Evolutionary conservation across 1,140 invertebrate species (phyloP).

Genomic region (Polypedilum vanderplanki): DNA sequence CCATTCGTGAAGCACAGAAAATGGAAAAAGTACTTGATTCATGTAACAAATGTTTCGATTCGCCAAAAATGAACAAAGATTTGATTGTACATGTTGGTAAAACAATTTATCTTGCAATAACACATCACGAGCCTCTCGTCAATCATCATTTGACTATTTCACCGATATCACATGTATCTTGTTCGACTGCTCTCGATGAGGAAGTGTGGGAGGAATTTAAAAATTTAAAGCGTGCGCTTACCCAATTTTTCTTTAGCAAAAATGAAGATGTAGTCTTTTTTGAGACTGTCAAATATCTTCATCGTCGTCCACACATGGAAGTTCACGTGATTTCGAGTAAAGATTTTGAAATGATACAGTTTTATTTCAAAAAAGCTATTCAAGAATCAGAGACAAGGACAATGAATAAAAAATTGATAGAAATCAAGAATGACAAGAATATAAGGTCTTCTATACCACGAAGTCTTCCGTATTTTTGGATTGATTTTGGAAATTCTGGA

Average conservation of each 20-base stretch:
- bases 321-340: constrained; percentile 75
- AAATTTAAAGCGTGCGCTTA: constrained; percentile 65
- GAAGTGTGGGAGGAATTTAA: constrained; percentile 86
- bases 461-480: constrained; percentile 88
- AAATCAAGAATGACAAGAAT: constrained; percentile 62
- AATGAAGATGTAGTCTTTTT: constrained; percentile 84
- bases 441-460: constrained; percentile 80
- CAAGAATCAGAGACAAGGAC: constrained; percentile 95
- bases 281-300: constrained; percentile 72
- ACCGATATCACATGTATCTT: constrained; percentile 71
- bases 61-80: constrained; percentile 72
- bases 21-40: constrained; percentile 64
- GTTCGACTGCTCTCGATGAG: constrained; percentile 79
- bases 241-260: constrained; percentile 64
- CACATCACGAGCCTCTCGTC: constrained; percentile 69
- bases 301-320: constrained; percentile 74
- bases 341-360: constrained; percentile 63
- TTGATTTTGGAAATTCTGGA: constrained; percentile 87
- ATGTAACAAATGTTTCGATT: constrained; percentile 78
- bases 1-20: constrained; percentile 66
- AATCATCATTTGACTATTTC: constrained; percentile 81
- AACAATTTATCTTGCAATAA: constrained; percentile 76
- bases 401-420: constrained; percentile 90
- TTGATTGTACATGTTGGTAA: constrained; percentile 75
- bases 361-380: constrained; percentile 97